Evolutionary conservation across 2,797 vertebrate species (phyloP).

Genomic region (Xiphophorus birchmanni): DNA sequence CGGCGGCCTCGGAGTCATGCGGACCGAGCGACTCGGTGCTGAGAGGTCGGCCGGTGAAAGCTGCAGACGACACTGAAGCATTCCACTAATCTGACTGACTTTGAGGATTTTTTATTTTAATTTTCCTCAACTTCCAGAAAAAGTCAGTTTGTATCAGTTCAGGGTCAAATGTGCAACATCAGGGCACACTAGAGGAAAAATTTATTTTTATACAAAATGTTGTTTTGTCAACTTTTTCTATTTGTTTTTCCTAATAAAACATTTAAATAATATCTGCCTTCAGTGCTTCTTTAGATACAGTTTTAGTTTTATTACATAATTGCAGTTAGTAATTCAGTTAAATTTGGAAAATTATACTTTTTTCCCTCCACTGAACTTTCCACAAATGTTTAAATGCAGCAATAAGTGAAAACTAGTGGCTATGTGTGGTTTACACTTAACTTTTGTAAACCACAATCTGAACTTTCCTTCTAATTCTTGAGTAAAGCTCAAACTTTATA

Average conservation of each 20-base stretch:
- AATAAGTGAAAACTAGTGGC: not conserved
- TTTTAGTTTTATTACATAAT: not conserved
- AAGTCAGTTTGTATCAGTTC: constrained; percentile 56
- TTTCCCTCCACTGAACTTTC: not conserved
- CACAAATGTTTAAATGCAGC: not conserved
- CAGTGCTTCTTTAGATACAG: constrained; percentile 27
- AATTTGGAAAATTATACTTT: not conserved
- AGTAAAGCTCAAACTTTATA: not conserved
- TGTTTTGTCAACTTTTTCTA: constrained; percentile 73
- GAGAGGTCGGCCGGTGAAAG: constrained; percentile 55
- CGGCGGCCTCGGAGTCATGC: constrained; percentile 40
- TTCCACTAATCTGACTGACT: constrained; percentile 73
- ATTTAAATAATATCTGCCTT: constrained; percentile 24
- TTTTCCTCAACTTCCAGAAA: constrained; percentile 69
- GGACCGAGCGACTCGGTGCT: constrained; percentile 39
- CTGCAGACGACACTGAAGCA: constrained; percentile 76
- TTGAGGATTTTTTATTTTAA: constrained; percentile 41
- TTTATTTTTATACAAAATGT: constrained; percentile 80
- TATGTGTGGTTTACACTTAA: not conserved
- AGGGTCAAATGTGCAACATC: constrained; percentile 69
- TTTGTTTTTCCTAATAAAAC: constrained; percentile 75
- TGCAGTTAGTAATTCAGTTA: not conserved
- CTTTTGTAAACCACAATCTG: not conserved
- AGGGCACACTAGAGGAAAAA: constrained; percentile 41
- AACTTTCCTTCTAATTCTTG: not conserved